Evolutionary conservation across 2,888 invertebrate species (phyloP).

Genomic region (Pelosia muscerda): DNA sequence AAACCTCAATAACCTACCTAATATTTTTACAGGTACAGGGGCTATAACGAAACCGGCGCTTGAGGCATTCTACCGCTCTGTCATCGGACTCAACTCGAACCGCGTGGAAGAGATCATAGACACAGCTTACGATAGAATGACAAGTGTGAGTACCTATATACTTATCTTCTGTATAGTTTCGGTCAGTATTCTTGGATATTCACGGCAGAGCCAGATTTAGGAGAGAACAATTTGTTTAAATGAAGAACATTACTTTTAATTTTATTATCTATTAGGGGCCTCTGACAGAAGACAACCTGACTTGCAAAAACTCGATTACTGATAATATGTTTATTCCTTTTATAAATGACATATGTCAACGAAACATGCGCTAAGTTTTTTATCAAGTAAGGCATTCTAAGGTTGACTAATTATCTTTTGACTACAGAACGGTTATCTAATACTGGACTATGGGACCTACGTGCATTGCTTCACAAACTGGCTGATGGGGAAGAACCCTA

Average conservation of each 20-base stretch:
- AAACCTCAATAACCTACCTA: not conserved
- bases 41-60: slow-evolving; percentile 89
- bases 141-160: slow-evolving; percentile 87
- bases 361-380: no score
- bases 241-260: no score
- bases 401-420: slow-evolving; percentile 29
- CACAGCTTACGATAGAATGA: slow-evolving; percentile 90
- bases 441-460: slow-evolving; percentile 89
- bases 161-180: no score
- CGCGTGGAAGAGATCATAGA: slow-evolving; percentile 89
- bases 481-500: slow-evolving; percentile 91
- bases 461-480: slow-evolving; percentile 92
- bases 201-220: no score
- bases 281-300: no score
- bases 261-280: no score
- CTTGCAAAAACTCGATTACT: no score
- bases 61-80: slow-evolving; percentile 90
- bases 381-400: no score
- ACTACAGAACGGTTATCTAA: slow-evolving; percentile 89
- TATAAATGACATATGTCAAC: no score
- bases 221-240: no score
- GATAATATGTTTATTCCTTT: no score
- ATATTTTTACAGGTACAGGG: slow-evolving; percentile 84
- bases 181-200: no score
- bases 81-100: slow-evolving; percentile 88